Evolutionary conservation across 2,888 invertebrate genomes (phyloP), one percentile per base, ranked within the genome.

Genomic region (Masnerella sp.): DNA sequence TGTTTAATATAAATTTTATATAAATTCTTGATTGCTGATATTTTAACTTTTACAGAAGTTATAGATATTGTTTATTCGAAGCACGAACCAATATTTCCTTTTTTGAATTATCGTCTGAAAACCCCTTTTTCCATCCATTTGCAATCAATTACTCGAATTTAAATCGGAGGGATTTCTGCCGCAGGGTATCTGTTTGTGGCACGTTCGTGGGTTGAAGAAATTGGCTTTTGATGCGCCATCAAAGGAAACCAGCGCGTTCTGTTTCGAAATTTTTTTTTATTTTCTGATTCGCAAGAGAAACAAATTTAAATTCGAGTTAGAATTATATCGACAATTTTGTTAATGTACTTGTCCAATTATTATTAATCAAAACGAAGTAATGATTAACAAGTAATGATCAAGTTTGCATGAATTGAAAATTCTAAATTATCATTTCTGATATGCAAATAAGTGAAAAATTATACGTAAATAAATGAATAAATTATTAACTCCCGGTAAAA

Each of bases 181-280:
- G 22, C 49, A 64, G 80, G 77, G 75, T 68, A 65, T 78, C 82
- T 83, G 81, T 77, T 80, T 76, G 81, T 82, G 83, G 83, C 85
- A 81, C 80, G 78, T 54, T 47, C 74, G 65, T 75, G 76, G 78
- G 81, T 75, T 77, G 83, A 83, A 83, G 84, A 84, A 84, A 83
- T 85, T 80, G 81, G 80, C 83, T 84, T 86, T 86, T 86, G 86
- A 85, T 85, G 84, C 81, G 77, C 84, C 84, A 85, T 82, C 84
- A 85, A 85, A 84, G 85, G 80, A 80, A 64, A 64, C 62, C 32
- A 82, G 75, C 69, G 56, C 14, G 25, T 14, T 51, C 22, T 54
- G 30, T 45, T 56, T 25, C 7, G 7, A 5, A 14, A 4, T 5
- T 32, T 11, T 5, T 14, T 0, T 2, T 62, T 43, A 49, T 56